These are phyloP conservation scores for Samia ricini DNA, from an alignment of 1,140 invertebrate species.

Conservation along the genomic window DNA sequence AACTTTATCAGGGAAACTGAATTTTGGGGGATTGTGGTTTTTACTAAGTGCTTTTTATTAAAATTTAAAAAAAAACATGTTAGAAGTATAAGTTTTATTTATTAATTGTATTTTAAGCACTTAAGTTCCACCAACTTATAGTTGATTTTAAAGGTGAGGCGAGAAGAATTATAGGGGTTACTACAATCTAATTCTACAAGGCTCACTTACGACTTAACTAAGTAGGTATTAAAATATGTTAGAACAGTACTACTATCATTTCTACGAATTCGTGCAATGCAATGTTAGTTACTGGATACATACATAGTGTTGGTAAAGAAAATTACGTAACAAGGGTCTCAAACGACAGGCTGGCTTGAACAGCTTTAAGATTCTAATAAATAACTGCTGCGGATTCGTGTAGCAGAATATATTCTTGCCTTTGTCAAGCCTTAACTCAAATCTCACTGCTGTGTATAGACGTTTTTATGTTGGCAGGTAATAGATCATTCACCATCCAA, in stretches of 20 bases:
- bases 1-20: background rate
- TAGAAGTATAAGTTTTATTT: background rate
- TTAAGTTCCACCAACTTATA: background rate
- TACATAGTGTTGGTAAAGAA: constrained; percentile 57
- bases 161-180: background rate
- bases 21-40: background rate
- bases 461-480: background rate
- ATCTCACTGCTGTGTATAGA: background rate
- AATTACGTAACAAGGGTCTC: constrained; percentile 67
- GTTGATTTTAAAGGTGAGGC: background rate
- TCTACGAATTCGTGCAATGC: constrained; percentile 17
- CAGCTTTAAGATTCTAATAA: constrained; percentile 35
- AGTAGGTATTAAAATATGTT: constrained; percentile 29
- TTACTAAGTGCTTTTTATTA: background rate
- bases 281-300: constrained; percentile 45
- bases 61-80: too few relatives aligned
- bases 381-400: background rate
- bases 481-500: background rate
- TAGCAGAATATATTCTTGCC: too few relatives aligned
- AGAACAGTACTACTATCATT: constrained; percentile 2
- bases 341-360: constrained; percentile 62
- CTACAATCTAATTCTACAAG: constrained; percentile 13
- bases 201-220: constrained; percentile 23
- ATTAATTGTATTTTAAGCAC: background rate
- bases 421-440: background rate